A percentile compares a stretch with the other conserved stretches of the same genome.
phyloP scores from a whole-genome alignment of 2,888 invertebrate genomes.

The Scaptomyza cyrtandrae region DNA sequence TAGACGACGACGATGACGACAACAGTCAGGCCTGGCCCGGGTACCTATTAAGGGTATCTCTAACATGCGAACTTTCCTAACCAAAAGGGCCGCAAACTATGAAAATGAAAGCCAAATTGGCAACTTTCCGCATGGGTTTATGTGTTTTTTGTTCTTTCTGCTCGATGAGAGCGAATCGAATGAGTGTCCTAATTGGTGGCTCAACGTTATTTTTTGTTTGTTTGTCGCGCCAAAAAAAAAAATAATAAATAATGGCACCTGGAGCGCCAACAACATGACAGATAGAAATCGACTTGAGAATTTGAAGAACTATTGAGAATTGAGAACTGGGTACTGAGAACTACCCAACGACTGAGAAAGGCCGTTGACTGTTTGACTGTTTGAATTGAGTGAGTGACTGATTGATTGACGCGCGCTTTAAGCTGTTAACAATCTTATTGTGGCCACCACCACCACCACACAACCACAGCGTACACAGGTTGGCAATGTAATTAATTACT shows the following conservation, averaged over 20 bases:
- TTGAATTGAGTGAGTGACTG: constrained; percentile 55
- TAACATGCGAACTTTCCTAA: constrained; percentile 56
- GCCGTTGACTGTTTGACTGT: constrained; percentile 69
- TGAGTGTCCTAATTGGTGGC: constrained; percentile 77
- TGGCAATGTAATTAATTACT: constrained; percentile 78
- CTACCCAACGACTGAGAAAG: constrained; percentile 32
- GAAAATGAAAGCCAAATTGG: constrained; percentile 79
- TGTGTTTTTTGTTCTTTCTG: neutral
- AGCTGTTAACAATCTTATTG: constrained; percentile 77
- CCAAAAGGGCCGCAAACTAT: constrained; percentile 43
- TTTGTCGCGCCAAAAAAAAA: constrained; percentile 60
- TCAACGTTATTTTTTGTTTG: constrained; percentile 17
- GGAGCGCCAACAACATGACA: constrained; percentile 59
- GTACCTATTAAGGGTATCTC: constrained; percentile 54
- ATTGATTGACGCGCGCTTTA: constrained; percentile 68
- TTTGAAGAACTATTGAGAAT: constrained; percentile 23
- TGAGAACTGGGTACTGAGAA: constrained; percentile 33
- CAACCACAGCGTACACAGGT: constrained; percentile 55
- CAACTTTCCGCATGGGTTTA: constrained; percentile 44
- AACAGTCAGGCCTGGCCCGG: constrained; percentile 12
- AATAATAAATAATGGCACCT: constrained; percentile 76
- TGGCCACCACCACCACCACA: constrained; percentile 47
- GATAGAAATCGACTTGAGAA: constrained; percentile 29
- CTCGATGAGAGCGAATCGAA: constrained; percentile 29
- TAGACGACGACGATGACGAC: neutral